Conservation (phyloP, 2,113 vertebrate genomes). For the Cavia porcellus region DNA sequence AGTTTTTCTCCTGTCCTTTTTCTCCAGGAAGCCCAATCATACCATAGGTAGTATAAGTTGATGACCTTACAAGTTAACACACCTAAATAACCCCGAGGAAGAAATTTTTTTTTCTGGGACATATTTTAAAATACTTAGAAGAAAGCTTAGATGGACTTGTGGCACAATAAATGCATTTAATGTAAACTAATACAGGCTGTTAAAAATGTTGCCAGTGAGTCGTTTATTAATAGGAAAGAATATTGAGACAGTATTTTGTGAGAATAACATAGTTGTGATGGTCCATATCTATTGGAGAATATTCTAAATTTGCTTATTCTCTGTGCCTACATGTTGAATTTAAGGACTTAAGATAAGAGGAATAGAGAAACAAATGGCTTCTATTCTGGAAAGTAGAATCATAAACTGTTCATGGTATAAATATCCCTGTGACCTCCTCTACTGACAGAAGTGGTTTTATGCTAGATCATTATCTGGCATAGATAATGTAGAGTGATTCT, state of each 20-base stretch:
- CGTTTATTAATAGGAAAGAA: conserved; percentile 68
- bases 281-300: conserved; percentile 67
- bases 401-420: conserved; percentile 59
- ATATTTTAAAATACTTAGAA: conserved; percentile 57
- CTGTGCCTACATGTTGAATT: conserved; percentile 73
- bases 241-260: conserved; percentile 75
- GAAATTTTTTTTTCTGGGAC: conserved; percentile 62
- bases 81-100: conserved; percentile 67
- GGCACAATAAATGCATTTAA: conserved; percentile 64
- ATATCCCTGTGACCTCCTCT: conserved; percentile 72
- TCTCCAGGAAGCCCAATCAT: conserved; percentile 64
- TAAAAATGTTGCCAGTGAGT: conserved; percentile 66
- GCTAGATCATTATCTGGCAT: conserved; percentile 59
- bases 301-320: conserved; percentile 79
- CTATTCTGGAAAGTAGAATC: conserved; percentile 67
- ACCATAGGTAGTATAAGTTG: conserved; percentile 26
- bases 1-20: conserved; percentile 64
- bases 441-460: conserved; percentile 53
- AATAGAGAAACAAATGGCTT: conserved; percentile 65
- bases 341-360: conserved; percentile 60
- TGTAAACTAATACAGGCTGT: conserved; percentile 61
- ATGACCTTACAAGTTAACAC: background rate
- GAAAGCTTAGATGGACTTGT: conserved; percentile 62
- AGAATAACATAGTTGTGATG: conserved; percentile 66
- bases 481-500: conserved; percentile 22